phyloP scores from a whole-genome alignment of 2,888 invertebrate species.

The Watsonalla cultraria region DNA sequence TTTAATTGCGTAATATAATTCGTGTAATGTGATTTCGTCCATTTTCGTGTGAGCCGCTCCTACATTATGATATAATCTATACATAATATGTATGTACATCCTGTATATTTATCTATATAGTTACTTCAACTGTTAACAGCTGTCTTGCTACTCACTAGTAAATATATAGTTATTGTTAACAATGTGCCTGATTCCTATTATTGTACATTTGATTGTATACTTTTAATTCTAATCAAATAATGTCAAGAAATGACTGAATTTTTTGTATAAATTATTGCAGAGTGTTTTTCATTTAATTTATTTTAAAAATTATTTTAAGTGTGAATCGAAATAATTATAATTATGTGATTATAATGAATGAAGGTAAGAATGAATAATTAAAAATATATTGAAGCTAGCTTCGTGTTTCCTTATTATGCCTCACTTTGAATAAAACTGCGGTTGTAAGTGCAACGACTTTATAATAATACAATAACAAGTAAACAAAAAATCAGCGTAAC shows the following conservation, averaged over 20 bases:
- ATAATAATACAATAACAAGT: slow-evolving; percentile 4
- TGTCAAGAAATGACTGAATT: slow-evolving; percentile 75
- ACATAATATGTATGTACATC: slow-evolving; percentile 14
- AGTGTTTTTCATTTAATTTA: slow-evolving; percentile 75
- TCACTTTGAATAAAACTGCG: slow-evolving; percentile 9
- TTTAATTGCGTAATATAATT: slow-evolving; percentile 34
- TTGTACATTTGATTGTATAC: slow-evolving; percentile 71
- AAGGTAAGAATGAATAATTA: slow-evolving; percentile 73
- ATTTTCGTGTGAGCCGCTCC: slow-evolving; percentile 28
- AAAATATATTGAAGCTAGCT: slow-evolving; percentile 57
- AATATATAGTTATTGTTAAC: slow-evolving; percentile 50
- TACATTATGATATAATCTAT: slow-evolving; percentile 1
- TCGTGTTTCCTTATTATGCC: slow-evolving; percentile 22
- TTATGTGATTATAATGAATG: slow-evolving; percentile 74
- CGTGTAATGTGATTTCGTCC: slow-evolving; percentile 59
- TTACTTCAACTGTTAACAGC: slow-evolving; percentile 35
- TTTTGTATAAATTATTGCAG: slow-evolving; percentile 76
- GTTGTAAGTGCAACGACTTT: no score
- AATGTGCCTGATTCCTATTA: slow-evolving; percentile 78
- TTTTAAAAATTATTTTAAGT: slow-evolving; percentile 73
- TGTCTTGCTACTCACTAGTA: slow-evolving; percentile 55
- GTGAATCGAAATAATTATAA: slow-evolving; percentile 75
- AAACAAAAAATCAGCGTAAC: neutral
- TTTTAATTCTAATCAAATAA: slow-evolving; percentile 71
- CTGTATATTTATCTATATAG: neutral